Evolutionary conservation across 2,113 vertebrate species (phyloP), one percentile per base, ranked within the genome.

Genomic region (Odontophorus gujanensis): DNA sequence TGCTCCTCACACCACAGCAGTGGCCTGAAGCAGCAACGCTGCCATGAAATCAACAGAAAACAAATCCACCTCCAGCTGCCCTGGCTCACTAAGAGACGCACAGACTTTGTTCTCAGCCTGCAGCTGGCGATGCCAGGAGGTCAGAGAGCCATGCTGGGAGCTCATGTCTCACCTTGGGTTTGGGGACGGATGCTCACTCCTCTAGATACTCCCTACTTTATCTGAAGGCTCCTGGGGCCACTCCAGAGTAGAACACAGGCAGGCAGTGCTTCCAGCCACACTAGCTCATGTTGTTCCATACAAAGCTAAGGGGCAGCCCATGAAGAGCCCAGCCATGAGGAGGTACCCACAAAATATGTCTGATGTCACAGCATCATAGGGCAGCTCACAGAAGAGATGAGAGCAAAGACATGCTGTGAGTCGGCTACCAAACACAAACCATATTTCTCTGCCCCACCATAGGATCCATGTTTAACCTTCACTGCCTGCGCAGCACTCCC

Each of bases 31-130:
- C 87, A 92, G 79, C 94, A 88, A 42, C 57, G 15, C 1, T 84
- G 91, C 95, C 95, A 81, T 94, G 93, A 94, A 96, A 95, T 95
- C 87, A 86, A 78, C 91, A 95, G 82, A 83, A 95, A 95, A 96
- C 76, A 96, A 91, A 94, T 72, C 90, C 91, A 83, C 80, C 90
- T 95, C 94, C 94, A 93, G 94, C 90, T 96, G 90, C 90, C 90
- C 80, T 34, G 57, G 63, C 85, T 95, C 2, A 0, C 65, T 26
- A 19, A 45, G 32, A 61, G 82, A 90, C 40, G 28, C 1, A 2
- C 73, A 73, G 82, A 16, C 61, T 74, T 85, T 74, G 79, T 53
- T 94, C 69, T 69, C 59, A 91, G 82, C 61, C 57, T 88, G 68
- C 90, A 95, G 80, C 94, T 94, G 94, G 69, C 1, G 0, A 57